Conservation (phyloP, 2,888 invertebrate genomes). For the Diploptera punctata region DNA sequence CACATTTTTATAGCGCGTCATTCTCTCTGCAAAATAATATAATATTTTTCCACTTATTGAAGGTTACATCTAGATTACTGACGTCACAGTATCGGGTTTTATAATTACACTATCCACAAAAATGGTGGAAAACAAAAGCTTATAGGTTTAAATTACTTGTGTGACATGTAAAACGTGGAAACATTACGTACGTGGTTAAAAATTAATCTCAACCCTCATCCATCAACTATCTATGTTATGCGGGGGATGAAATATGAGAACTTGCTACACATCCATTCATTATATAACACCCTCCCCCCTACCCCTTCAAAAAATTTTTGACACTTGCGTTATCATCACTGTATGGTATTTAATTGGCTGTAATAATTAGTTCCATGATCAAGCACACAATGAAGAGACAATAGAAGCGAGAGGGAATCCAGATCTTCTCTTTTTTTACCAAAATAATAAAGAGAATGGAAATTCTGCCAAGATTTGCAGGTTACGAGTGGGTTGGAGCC, state of each 20-base stretch:
- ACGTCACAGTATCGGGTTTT: conserved; percentile 14
- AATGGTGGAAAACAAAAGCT: conserved; percentile 19
- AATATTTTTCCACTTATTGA: conserved; percentile 17
- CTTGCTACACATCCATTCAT: conserved; percentile 26
- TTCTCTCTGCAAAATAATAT: conserved; percentile 1
- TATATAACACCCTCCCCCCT: conserved; percentile 8
- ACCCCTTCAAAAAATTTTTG: conserved; percentile 21
- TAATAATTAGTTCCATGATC: conserved; percentile 30
- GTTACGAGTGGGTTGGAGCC: conserved; percentile 18
- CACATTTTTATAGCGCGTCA: too few species aligned
- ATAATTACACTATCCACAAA: conserved; percentile 18
- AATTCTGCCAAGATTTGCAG: conserved; percentile 23
- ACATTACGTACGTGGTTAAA: conserved; percentile 22
- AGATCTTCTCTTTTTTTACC: conserved; percentile 8
- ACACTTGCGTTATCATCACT: conserved; percentile 23
- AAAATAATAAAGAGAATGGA: conserved; percentile 18
- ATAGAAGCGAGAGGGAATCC: conserved; percentile 17
- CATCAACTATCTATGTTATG: conserved; percentile 27
- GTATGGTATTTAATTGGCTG: conserved; percentile 31
- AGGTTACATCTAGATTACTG: conserved; percentile 18
- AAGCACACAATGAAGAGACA: conserved; percentile 24
- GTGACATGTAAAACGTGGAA: conserved; percentile 21
- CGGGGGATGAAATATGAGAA: conserved; percentile 27
- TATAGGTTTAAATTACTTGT: conserved; percentile 19
- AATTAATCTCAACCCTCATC: conserved; percentile 28